A percentile compares a stretch with the other conserved stretches of the same genome.
Evolutionary conservation across 1,140 invertebrate species (phyloP).

Genomic region (Leptopilina clavipes): DNA sequence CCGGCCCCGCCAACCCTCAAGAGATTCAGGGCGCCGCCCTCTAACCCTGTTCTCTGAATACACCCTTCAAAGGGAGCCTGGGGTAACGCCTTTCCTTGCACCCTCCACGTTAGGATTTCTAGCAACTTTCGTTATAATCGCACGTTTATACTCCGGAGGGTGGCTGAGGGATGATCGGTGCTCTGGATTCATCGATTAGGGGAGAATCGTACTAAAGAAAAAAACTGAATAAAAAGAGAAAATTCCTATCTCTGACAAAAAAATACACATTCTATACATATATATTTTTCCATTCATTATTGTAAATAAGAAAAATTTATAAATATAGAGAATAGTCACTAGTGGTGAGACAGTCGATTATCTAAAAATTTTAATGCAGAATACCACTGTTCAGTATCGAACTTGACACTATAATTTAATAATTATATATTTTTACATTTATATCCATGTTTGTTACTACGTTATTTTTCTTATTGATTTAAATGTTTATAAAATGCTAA

Average conservation of each 20-base stretch:
- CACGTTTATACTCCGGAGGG: slow-evolving; percentile 31
- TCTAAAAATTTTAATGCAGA: too few species aligned
- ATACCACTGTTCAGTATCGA: too few species aligned
- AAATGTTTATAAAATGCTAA: too few species aligned
- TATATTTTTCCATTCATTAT: too few species aligned
- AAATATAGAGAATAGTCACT: too few species aligned
- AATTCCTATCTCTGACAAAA: not conserved
- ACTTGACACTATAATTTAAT: too few species aligned
- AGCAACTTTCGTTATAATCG: slow-evolving; percentile 34
- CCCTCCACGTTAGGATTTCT: slow-evolving; percentile 35
- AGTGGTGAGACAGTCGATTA: too few species aligned
- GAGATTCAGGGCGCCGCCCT: slow-evolving; percentile 30
- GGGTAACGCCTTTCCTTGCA: slow-evolving; percentile 36
- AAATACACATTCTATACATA: too few species aligned
- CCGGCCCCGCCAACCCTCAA: slow-evolving; percentile 21
- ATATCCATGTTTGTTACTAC: too few species aligned
- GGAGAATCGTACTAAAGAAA: slow-evolving; percentile 14
- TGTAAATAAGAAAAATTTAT: too few species aligned
- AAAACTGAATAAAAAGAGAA: not conserved
- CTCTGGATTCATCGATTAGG: slow-evolving; percentile 30
- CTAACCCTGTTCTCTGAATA: slow-evolving; percentile 36
- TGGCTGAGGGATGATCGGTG: slow-evolving; percentile 21
- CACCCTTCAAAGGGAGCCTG: slow-evolving; percentile 6
- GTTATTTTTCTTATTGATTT: not conserved
- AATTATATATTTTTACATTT: too few species aligned